Percentiles rank a stretch among this genome's conserved stretches.
These are phyloP conservation scores for Ailuropoda melanoleuca DNA, from an alignment of 2,113 vertebrate genomes.

Conservation along the genomic window DNA sequence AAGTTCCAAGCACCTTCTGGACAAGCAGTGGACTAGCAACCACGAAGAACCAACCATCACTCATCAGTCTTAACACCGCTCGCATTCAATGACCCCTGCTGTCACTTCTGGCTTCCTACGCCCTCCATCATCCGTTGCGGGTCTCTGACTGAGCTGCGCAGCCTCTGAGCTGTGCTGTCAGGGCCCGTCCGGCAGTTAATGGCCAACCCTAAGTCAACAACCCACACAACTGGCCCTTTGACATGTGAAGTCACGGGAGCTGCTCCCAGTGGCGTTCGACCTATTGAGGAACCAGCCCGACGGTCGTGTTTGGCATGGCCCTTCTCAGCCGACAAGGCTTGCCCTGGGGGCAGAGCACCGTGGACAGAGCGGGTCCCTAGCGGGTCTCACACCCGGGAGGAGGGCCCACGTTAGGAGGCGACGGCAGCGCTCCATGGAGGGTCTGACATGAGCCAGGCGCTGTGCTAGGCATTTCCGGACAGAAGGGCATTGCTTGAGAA, in stretches of 20 bases:
- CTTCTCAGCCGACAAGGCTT: background rate
- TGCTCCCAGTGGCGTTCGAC: background rate
- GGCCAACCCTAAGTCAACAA: conserved; percentile 42
- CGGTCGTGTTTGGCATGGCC: background rate
- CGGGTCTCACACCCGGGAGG: background rate
- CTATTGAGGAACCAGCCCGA: background rate
- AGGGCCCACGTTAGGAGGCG: accelerated
- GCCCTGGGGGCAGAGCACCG: accelerated
- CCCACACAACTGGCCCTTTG: background rate
- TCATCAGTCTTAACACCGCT: background rate
- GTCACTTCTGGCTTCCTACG: background rate
- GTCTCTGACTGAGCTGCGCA: background rate
- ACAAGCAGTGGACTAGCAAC: background rate
- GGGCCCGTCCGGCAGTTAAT: background rate
- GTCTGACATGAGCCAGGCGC: accelerated
- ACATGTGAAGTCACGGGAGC: background rate
- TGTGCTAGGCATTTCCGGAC: background rate
- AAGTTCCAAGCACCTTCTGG: background rate
- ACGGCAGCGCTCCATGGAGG: background rate
- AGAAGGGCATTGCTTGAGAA: background rate
- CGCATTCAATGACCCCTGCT: background rate
- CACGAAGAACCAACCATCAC: background rate
- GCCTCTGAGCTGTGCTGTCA: background rate
- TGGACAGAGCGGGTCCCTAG: accelerated
- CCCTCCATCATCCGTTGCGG: background rate